A percentile compares a stretch with the other conserved stretches of the same genome.
Evolutionary conservation across 2,113 vertebrate species (phyloP).

Genomic region (Nansenia antarctica): DNA sequence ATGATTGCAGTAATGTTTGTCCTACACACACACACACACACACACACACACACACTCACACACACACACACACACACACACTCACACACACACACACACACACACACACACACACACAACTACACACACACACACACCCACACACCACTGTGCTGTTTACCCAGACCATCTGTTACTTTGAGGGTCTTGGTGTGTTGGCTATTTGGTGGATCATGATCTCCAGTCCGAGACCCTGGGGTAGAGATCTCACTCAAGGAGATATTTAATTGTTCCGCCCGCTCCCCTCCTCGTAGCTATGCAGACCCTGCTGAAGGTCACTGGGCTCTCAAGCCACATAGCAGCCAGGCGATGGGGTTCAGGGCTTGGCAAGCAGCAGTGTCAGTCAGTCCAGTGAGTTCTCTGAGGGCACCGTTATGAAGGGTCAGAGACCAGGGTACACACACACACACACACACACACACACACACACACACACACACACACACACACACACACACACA

Average conservation of each 20-base stretch:
- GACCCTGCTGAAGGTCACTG: constrained; percentile 1
- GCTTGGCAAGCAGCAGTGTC: neutral
- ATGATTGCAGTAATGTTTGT: no score
- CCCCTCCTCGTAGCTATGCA: neutral
- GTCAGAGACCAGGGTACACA: neutral
- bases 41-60: no score
- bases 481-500: neutral
- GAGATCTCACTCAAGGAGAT: constrained; percentile 16
- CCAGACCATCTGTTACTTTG: constrained; percentile 57
- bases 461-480: neutral
- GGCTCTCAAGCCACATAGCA: neutral
- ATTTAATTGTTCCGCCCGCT: neutral
- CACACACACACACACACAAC: no score
- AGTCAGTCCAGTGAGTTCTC: no score
- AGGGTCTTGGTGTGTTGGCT: constrained; percentile 28
- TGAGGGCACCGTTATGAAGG: neutral
- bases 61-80: no score
- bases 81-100: no score
- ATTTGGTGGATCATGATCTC: constrained; percentile 11
- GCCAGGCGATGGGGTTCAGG: neutral
- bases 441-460: neutral
- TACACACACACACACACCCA: constrained; percentile 29
- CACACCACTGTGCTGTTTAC: constrained; percentile 35
- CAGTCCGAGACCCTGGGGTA: neutral
- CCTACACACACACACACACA: no score